Evolutionary conservation across 2,797 vertebrate genomes (phyloP).

Genomic region (Microctenopoma lineatum): DNA sequence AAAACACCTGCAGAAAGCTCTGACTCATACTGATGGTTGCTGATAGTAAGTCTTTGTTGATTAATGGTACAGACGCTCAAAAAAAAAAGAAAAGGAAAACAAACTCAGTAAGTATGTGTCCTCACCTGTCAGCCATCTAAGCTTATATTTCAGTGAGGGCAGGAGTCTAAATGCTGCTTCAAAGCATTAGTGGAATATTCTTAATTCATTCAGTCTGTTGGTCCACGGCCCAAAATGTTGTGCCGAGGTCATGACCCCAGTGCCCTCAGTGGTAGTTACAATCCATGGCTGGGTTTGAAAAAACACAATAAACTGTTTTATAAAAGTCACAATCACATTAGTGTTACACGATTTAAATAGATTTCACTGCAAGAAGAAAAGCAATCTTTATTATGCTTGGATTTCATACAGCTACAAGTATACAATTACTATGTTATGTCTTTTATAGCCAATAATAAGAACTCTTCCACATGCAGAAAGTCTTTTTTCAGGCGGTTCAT

Average conservation of each 20-base stretch:
- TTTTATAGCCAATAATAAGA: too few relatives aligned
- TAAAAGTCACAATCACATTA: too few relatives aligned
- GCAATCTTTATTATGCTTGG: not conserved
- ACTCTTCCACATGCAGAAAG: constrained; percentile 8
- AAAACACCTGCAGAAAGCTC: constrained; percentile 17
- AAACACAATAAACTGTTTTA: too few relatives aligned
- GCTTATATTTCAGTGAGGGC: too few relatives aligned
- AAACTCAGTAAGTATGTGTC: not conserved
- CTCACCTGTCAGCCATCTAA: too few relatives aligned
- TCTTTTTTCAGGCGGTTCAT: constrained; percentile 5
- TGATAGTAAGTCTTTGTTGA: constrained; percentile 1
- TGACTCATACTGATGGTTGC: not conserved
- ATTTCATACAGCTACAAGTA: not conserved
- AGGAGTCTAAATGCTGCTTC: not conserved
- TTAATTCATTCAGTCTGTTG: not conserved
- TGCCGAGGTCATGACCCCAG: not conserved
- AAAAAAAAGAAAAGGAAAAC: not conserved
- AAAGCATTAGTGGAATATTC: not conserved
- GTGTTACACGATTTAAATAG: too few relatives aligned
- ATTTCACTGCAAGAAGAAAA: not conserved
- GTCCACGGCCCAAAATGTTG: not conserved
- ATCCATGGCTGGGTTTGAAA: too few relatives aligned
- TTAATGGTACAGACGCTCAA: not conserved
- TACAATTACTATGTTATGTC: not conserved
- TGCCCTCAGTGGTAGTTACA: not conserved